A percentile compares a stretch with the other conserved stretches of the same genome.
Evolutionary conservation across 2,888 invertebrate species (phyloP).

Genomic region (Agonopterix arenella): DNA sequence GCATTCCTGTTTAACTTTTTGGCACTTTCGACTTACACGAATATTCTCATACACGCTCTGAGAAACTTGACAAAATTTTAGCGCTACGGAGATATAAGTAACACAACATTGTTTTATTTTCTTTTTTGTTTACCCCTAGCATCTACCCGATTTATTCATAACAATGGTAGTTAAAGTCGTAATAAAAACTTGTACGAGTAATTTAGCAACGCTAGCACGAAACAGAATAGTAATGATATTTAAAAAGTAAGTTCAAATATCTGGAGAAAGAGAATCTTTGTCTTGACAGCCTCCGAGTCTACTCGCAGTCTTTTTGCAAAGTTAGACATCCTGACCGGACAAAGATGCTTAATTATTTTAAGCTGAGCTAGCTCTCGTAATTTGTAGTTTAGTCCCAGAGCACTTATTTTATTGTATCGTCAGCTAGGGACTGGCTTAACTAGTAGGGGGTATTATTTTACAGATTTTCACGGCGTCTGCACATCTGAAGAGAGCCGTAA

Average conservation of each 20-base stretch:
- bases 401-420: conserved; percentile 65
- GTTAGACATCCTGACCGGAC: conserved; percentile 43
- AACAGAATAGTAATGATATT: conserved; percentile 7
- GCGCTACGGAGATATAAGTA: neutral
- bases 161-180: no score
- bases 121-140: no score
- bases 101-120: neutral
- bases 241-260: conserved; percentile 12
- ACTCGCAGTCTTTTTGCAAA: conserved; percentile 4
- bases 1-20: conserved; percentile 31
- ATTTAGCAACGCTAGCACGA: neutral
- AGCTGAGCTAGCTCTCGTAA: conserved; percentile 60
- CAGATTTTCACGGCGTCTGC: conserved; percentile 61
- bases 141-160: no score
- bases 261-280: conserved; percentile 17
- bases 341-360: conserved; percentile 72
- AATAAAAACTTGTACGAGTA: neutral
- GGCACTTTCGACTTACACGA: conserved; percentile 26
- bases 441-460: conserved; percentile 53
- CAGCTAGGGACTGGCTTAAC: conserved; percentile 51
- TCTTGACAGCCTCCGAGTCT: conserved; percentile 6
- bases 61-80: conserved; percentile 3
- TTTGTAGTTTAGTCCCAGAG: conserved; percentile 57
- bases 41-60: conserved; percentile 16
- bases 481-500: conserved; percentile 39